A percentile compares a stretch with the other conserved stretches of the same genome.
These are phyloP conservation scores for Hucho hucho DNA, from an alignment of 2,113 vertebrate species.

Conservation along the genomic window DNA sequence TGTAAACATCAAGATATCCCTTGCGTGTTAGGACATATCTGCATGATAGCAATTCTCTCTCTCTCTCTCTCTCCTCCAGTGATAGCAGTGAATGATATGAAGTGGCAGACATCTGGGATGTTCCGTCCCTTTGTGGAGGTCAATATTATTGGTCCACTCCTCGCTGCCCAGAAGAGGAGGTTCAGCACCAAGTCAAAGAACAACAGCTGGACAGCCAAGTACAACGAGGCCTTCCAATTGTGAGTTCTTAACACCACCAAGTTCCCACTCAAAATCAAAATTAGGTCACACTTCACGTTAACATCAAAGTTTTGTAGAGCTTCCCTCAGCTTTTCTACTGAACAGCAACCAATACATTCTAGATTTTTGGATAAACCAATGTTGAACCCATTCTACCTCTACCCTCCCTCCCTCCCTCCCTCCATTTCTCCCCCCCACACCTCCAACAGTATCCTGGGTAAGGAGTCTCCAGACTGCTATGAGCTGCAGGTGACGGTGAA, in stretches of 20 bases:
- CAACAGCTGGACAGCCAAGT: slow-evolving; percentile 96
- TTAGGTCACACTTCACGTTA: too few species aligned
- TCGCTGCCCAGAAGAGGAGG: slow-evolving; percentile 93
- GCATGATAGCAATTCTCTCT: not conserved
- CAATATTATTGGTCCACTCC: slow-evolving; percentile 89
- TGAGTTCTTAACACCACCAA: slow-evolving; percentile 60
- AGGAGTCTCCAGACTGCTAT: slow-evolving; percentile 86
- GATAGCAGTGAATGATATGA: slow-evolving; percentile 92
- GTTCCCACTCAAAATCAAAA: too few species aligned
- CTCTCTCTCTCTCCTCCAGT: slow-evolving; percentile 67
- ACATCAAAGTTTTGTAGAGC: too few species aligned
- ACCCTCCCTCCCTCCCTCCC: too few species aligned
- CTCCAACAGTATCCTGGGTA: slow-evolving; percentile 81
- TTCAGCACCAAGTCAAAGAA: slow-evolving; percentile 98
- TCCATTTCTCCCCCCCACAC: too few species aligned
- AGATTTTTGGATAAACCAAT: too few species aligned
- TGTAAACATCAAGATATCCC: too few species aligned
- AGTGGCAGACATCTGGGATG: slow-evolving; percentile 96
- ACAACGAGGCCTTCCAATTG: slow-evolving; percentile 97
- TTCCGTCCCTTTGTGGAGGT: slow-evolving; percentile 96
- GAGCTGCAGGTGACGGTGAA: slow-evolving; percentile 94
- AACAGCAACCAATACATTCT: too few species aligned
- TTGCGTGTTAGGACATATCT: too few species aligned
- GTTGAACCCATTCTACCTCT: too few species aligned
- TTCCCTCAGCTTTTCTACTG: too few species aligned